Evolutionary conservation across 1,140 invertebrate genomes (phyloP), one percentile per base, ranked within the genome.

Genomic region (Cotesia chilonis): DNA sequence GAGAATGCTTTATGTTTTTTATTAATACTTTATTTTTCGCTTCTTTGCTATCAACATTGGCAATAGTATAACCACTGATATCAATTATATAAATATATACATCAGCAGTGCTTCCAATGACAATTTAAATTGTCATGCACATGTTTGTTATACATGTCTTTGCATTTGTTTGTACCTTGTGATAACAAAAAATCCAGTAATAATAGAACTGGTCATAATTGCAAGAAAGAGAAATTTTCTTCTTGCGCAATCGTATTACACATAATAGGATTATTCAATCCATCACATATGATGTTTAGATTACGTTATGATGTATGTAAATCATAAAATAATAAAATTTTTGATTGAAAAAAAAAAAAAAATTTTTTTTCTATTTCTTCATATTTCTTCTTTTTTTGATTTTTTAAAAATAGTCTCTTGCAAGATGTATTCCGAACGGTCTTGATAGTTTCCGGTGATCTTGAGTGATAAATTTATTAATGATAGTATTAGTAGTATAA

Each of bases 151-250:
- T 10, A 47, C 10, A 47, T 47, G 41, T 47, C 41, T 70, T 60
- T 66, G 14, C 28, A 17, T 47, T n/a, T n/a, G n/a, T n/a, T 64
- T 70, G 60, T 55, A 64, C 65, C 73, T 71, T 71, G 65, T 73
- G 73, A 61, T 57, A 36, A 28, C 41, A 67, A 64, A 54, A 66
- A 63, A 59, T 73, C 63, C 67, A 60, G 70, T 64, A 10, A 64
- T 68, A 68, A 68, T 52, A 64, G 68, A 70, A 68, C 55, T 57
- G 73, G 74, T 77, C 78, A 76, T 72, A 76, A 80, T 72, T 72
- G 74, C 74, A 75, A 9, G 41, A 79, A 83, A 84, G 82, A 82
- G 82, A 83, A 84, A 84, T 81, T 84, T 80, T 77, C 75, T 64
- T 71, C 63, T 84, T 84, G 78, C 82, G 65, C 82, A 84, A 84